Evolutionary conservation across 2,797 vertebrate species (phyloP).

Genomic region (Gambusia yucatana): DNA sequence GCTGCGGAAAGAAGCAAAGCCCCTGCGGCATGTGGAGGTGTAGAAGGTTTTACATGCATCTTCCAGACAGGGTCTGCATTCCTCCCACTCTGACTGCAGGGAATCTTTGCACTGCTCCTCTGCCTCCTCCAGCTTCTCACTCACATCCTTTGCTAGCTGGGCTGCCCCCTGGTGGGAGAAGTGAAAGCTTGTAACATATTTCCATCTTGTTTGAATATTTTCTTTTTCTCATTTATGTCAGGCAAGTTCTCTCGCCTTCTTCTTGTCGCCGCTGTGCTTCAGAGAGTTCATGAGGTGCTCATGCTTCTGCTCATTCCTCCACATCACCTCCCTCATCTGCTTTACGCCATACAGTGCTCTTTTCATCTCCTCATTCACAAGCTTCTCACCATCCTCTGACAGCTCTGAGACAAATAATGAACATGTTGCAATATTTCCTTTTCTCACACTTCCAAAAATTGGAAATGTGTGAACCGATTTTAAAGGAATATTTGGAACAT

Average conservation of each 20-base stretch:
- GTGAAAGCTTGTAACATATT: neutral
- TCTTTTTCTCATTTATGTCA: neutral
- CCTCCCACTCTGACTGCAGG: slow-evolving; percentile 84
- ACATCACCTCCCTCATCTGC: slow-evolving; percentile 92
- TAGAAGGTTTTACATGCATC: slow-evolving; percentile 87
- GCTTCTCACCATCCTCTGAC: slow-evolving; percentile 82
- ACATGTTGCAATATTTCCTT: neutral
- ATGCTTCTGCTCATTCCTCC: slow-evolving; percentile 89
- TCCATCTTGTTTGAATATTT: no score
- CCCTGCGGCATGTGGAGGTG: slow-evolving; percentile 83
- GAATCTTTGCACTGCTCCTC: slow-evolving; percentile 87
- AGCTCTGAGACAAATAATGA: slow-evolving; percentile 75
- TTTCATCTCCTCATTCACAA: slow-evolving; percentile 86
- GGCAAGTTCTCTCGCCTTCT: slow-evolving; percentile 76
- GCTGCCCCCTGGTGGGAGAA: slow-evolving; percentile 82
- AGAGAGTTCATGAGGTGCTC: slow-evolving; percentile 88
- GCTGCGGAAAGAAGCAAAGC: slow-evolving; percentile 78
- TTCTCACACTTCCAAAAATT: no score
- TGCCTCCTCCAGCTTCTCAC: slow-evolving; percentile 86
- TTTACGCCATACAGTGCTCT: slow-evolving; percentile 89
- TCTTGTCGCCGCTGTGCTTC: slow-evolving; percentile 87
- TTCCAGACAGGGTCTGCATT: slow-evolving; percentile 88
- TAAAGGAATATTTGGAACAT: neutral
- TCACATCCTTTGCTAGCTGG: slow-evolving; percentile 86
- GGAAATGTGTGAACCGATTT: neutral